These are phyloP conservation scores for Caenorhabditis briggsae DNA, from an alignment of 1,140 invertebrate species.

Conservation along the genomic window DNA sequence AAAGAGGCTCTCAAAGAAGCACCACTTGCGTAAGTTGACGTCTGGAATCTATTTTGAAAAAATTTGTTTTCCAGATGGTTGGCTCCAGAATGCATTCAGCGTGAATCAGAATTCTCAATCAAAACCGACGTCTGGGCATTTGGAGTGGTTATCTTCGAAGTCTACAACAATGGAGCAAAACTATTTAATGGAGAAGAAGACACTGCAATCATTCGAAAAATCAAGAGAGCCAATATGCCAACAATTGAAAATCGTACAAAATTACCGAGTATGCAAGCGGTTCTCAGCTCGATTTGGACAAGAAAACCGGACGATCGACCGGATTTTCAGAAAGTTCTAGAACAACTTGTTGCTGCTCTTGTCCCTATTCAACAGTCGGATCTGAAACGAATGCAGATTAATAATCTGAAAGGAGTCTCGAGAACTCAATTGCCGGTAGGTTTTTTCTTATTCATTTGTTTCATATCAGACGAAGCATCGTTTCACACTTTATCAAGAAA, in stretches of 20 bases:
- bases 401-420: conserved; percentile 7
- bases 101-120: conserved; percentile 67
- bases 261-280: background rate
- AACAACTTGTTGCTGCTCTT: conserved; percentile 12
- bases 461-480: background rate
- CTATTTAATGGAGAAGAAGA: conserved; percentile 57
- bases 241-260: conserved; percentile 22
- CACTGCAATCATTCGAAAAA: background rate
- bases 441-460: background rate
- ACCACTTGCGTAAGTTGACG: conserved; percentile 35
- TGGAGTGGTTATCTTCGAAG: conserved; percentile 77
- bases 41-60: background rate
- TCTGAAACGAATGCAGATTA: conserved; percentile 37
- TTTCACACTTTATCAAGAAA: background rate
- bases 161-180: conserved; percentile 78
- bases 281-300: conserved; percentile 49
- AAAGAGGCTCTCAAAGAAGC: conserved; percentile 39
- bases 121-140: conserved; percentile 77
- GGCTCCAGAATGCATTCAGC: conserved; percentile 75
- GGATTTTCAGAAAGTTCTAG: conserved; percentile 17
- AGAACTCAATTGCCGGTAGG: conserved; percentile 38
- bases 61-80: conserved; percentile 70
- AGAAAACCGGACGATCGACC: conserved; percentile 42
- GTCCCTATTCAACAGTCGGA: background rate
- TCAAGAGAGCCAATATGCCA: conserved; percentile 33